These are phyloP conservation scores for Baronia brevicornis DNA, from an alignment of 2,888 invertebrate genomes.

Conservation along the genomic window DNA sequence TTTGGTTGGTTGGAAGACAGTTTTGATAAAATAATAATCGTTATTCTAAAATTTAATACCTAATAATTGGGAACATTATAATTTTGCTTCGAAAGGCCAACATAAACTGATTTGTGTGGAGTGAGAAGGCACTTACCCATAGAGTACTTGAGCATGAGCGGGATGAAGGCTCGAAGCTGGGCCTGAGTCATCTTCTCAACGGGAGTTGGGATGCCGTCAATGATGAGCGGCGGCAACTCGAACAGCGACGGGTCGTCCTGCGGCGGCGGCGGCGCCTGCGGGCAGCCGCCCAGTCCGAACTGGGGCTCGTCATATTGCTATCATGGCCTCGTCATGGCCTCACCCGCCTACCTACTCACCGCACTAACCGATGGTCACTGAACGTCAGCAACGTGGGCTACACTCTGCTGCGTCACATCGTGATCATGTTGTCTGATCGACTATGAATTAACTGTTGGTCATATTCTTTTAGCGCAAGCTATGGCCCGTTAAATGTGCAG, in stretches of 20 bases:
- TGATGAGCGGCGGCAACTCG: conserved; percentile 95
- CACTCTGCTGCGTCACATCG: no score
- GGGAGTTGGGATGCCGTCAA: conserved; percentile 98
- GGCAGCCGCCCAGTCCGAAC: conserved; percentile 66
- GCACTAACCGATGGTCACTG: neutral
- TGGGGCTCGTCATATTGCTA: conserved; percentile 58
- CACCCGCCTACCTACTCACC: neutral
- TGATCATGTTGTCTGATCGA: no score
- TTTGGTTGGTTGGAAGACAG: no score
- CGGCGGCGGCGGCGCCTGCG: conserved; percentile 67
- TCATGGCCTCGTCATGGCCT: neutral
- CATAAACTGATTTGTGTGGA: neutral
- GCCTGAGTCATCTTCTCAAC: conserved; percentile 99
- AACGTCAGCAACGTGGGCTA: no score
- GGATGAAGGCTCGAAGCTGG: conserved; percentile 96
- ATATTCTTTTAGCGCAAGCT: no score
- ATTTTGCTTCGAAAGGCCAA: no score
- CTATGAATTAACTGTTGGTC: no score
- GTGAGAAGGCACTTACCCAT: conserved; percentile 77
- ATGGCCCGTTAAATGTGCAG: no score
- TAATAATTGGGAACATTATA: no score
- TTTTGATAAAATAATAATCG: no score
- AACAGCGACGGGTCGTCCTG: conserved; percentile 95
- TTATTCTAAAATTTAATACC: no score
- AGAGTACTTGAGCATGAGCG: conserved; percentile 97